Conservation (phyloP, 2,113 vertebrate genomes). For the Cynoglossus semilaevis region DNA sequence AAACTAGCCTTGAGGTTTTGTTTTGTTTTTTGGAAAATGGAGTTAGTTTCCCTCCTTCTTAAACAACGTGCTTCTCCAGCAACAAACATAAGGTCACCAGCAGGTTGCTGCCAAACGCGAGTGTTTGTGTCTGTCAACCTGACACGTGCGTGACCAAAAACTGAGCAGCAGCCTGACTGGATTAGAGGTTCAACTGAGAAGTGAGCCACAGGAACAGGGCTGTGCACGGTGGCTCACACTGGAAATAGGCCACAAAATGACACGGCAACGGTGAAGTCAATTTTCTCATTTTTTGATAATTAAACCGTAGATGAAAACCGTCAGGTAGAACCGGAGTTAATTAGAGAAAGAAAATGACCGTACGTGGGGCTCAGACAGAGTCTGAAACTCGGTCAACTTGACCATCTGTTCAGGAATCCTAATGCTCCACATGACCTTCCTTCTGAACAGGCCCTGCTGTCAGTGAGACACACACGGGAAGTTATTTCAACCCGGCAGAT, state of each 20-base stretch:
- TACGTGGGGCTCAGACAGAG: no score
- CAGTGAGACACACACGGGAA: neutral
- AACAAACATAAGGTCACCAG: neutral
- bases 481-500: neutral
- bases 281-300: no score
- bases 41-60: no score
- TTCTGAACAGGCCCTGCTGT: neutral
- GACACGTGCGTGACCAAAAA: slow-evolving; percentile 1
- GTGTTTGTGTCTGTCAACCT: slow-evolving; percentile 2
- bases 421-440: slow-evolving; percentile 44
- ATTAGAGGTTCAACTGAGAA: slow-evolving; percentile 43
- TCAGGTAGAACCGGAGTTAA: neutral
- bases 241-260: neutral
- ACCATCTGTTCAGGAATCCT: slow-evolving; percentile 62
- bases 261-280: neutral
- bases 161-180: slow-evolving; percentile 38
- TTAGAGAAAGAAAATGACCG: no score
- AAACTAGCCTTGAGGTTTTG: no score
- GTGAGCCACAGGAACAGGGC: neutral
- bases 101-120: neutral
- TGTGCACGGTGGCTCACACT: neutral
- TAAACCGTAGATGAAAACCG: no score
- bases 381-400: slow-evolving; percentile 31
- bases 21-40: no score
- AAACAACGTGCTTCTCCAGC: no score